phyloP scores from a whole-genome alignment of 2,888 invertebrate genomes.

The Gymnoscelis rufifasciata region DNA sequence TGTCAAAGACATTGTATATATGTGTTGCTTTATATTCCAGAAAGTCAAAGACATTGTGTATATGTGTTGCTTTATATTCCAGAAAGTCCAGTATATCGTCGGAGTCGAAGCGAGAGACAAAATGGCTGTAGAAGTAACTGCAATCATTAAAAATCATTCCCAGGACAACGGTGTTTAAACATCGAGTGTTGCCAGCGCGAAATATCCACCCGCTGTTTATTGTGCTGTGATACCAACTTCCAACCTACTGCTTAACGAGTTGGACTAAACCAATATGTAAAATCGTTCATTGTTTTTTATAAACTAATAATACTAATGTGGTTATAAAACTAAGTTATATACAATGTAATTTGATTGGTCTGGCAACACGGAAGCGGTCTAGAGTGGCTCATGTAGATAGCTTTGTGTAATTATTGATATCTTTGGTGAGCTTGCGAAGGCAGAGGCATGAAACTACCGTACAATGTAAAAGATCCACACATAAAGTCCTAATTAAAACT shows the following conservation, averaged over 20 bases:
- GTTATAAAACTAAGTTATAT: constrained; percentile 7
- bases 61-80: constrained; percentile 21
- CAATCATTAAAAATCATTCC: constrained; percentile 74
- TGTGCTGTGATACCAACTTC: constrained; percentile 25
- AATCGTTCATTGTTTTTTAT: constrained; percentile 7
- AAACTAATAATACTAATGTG: constrained; percentile 22
- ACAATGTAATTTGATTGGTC: constrained; percentile 12
- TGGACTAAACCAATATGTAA: constrained; percentile 8
- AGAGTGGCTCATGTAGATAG: constrained; percentile 77
- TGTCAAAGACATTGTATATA: too few relatives aligned
- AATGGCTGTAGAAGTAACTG: constrained; percentile 53
- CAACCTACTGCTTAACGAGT: constrained; percentile 17
- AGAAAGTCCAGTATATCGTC: constrained; percentile 60
- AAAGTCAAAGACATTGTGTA: too few relatives aligned
- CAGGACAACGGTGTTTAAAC: constrained; percentile 54
- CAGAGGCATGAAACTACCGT: too few relatives aligned
- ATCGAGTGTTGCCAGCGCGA: constrained; percentile 51
- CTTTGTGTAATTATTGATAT: constrained; percentile 77
- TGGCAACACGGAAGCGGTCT: constrained; percentile 51
- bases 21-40: too few relatives aligned
- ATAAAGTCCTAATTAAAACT: too few relatives aligned
- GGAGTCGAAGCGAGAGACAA: constrained; percentile 57
- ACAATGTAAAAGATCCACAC: too few relatives aligned
- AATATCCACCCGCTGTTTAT: constrained; percentile 32
- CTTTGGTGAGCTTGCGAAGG: too few relatives aligned